Base-by-base conservation (phyloP, 2,113 vertebrate genomes). In the Lophotis ruficrista region DNA sequence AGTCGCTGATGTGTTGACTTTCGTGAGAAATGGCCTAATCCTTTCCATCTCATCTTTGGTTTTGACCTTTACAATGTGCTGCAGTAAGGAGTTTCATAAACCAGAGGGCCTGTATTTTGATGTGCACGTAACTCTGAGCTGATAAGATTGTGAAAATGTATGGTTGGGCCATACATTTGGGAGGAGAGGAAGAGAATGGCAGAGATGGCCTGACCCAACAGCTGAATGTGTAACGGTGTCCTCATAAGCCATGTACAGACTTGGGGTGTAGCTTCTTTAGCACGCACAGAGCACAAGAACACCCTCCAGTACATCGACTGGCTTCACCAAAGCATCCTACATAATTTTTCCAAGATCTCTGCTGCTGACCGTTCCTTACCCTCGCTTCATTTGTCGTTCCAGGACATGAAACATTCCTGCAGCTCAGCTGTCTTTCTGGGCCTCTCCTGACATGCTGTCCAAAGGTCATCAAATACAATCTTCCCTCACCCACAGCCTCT, bases 391-490 rank as follows among this genome's bases (percentile, higher is more conserved):
- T 81, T 65, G 28, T 78, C 78, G 68, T 93, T 93, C 78, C 93
- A 91, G 60, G 30, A 51, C 73, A 96, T 13, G 48, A 84, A 87
- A 70, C 78, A 89, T 94, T 96, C 93, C 92, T 82, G 31, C 37
- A 89, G 84, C 43, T 85, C 92, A 84, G 92, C 93, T 93, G 93
- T 89, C 84, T 89, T 73, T 30, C 84, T 7, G 56, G 53, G 81
- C 77, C 81, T 82, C 81, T 89, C 37, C 77, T 75, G 84, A 78
- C 48, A 27, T 27, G 43, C 87, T 84, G 92, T 84, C 20, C 65
- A 95, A 96, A 94, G 95, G 95, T 91, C 91, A 89, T 48, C 70
- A 82, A 87, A 89, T 28, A 64, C 56, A 78, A 65, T 57, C 16
- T 64, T 83, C 56, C 56, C 69, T 81, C 20, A 2, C 56, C 25